Evolutionary conservation across 2,797 vertebrate genomes (phyloP).

Genomic region (Tachyglossus aculeatus): DNA sequence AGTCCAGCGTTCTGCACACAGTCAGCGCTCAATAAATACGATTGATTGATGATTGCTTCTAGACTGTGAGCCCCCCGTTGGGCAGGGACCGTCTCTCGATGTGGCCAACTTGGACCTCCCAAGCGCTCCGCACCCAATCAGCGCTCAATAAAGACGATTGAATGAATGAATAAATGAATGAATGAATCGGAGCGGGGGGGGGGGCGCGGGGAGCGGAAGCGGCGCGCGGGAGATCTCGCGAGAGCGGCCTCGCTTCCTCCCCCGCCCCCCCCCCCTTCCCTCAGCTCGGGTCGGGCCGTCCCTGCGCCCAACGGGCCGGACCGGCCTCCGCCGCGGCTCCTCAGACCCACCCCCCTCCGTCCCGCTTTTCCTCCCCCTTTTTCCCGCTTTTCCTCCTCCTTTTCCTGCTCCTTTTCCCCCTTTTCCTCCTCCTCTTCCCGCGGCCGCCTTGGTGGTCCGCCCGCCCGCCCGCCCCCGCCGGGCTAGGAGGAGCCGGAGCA

Average conservation of each 20-base stretch:
- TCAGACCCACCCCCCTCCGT: constrained; percentile 21
- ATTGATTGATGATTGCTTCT: too few species aligned
- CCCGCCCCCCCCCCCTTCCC: constrained; percentile 14
- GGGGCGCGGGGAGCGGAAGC: too few species aligned
- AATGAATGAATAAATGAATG: too few species aligned
- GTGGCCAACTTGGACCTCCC: too few species aligned
- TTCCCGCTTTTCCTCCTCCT: constrained; percentile 9
- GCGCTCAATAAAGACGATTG: too few species aligned
- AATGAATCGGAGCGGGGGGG: too few species aligned
- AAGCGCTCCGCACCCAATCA: too few species aligned
- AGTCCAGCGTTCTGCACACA: too few species aligned
- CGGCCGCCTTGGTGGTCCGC: too few species aligned
- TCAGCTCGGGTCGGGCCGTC: constrained; percentile 61
- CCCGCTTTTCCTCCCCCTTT: constrained; percentile 38
- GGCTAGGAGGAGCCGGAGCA: constrained; percentile 67
- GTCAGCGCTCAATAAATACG: too few species aligned
- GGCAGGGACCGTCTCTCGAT: too few species aligned
- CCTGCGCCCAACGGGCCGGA: constrained; percentile 46
- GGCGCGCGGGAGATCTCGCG: constrained; percentile 36
- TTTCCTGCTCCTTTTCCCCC: constrained; percentile 1
- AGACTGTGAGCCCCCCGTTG: too few species aligned
- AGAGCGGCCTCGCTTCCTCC: constrained; percentile 36
- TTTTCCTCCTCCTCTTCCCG: constrained; percentile 30
- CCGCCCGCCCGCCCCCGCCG: constrained; percentile 49
- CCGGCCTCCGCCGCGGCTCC: constrained; percentile 33